A percentile compares a stretch with the other conserved stretches of the same genome.
phyloP scores from a whole-genome alignment of 2,888 invertebrate genomes.

The Thumatha senex region DNA sequence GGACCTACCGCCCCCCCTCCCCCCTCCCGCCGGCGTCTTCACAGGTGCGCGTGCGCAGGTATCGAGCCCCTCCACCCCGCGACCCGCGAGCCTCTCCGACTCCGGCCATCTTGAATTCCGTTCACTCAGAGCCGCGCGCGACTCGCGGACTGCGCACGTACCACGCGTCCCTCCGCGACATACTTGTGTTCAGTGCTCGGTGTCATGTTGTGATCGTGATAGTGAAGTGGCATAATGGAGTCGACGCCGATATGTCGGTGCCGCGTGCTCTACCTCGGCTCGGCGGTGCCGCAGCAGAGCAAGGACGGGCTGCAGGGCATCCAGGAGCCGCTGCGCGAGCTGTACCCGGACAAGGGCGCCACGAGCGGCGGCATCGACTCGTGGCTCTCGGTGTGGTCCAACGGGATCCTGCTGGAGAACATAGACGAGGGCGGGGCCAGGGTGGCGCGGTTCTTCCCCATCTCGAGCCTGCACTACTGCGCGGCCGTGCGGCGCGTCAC shows the following conservation, averaged over 20 bases:
- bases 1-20: conserved; percentile 1
- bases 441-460: conserved; percentile 97
- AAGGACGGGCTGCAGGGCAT: conserved; percentile 99
- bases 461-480: conserved; percentile 97
- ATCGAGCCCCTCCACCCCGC: conserved; percentile 40
- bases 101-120: conserved; percentile 79
- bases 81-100: conserved; percentile 33
- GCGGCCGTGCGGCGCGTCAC: conserved; percentile 96
- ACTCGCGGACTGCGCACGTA: conserved; percentile 72
- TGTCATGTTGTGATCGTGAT: conserved; percentile 79
- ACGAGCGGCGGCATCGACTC: conserved; percentile 96
- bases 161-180: conserved; percentile 45
- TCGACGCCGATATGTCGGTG: conserved; percentile 98
- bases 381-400: conserved; percentile 98
- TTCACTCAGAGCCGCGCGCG: conserved; percentile 79
- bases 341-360: conserved; percentile 97
- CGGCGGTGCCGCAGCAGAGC: conserved; percentile 97
- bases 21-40: conserved; percentile 53
- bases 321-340: conserved; percentile 97
- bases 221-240: conserved; percentile 83
- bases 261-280: conserved; percentile 97
- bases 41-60: conserved; percentile 78
- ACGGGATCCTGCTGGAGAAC: conserved; percentile 97
- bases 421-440: conserved; percentile 97
- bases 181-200: conserved; percentile 51